Evolutionary conservation across 2,113 vertebrate species (phyloP).

Genomic region (Camelus bactrianus): DNA sequence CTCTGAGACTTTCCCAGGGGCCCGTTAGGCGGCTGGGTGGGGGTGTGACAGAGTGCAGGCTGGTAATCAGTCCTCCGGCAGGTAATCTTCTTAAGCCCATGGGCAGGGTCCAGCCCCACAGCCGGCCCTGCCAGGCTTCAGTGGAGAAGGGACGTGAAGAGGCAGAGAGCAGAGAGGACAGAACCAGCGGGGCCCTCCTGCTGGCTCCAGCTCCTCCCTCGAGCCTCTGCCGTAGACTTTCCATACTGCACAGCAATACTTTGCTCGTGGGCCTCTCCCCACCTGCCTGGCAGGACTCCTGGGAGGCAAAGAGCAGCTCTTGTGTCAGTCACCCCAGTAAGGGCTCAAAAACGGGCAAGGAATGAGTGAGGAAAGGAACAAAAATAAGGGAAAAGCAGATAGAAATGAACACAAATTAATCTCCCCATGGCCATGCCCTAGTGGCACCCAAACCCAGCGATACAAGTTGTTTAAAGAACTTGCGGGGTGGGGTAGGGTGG

Average conservation of each 20-base stretch:
- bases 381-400: neutral
- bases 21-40: neutral
- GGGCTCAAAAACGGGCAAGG: neutral
- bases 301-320: neutral
- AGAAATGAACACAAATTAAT: neutral
- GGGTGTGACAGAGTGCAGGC: neutral
- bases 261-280: neutral
- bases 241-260: neutral
- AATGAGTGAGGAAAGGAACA: neutral
- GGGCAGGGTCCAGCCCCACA: neutral
- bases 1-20: neutral
- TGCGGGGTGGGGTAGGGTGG: neutral
- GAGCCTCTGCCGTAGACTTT: neutral
- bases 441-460: neutral
- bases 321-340: neutral
- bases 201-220: neutral
- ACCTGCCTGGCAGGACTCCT: neutral
- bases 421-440: neutral
- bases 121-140: neutral
- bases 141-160: neutral
- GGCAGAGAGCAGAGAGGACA: neutral
- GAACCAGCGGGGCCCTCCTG: rapidly evolving
- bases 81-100: neutral
- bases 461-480: neutral
- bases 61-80: neutral